Conservation (phyloP, 2,113 vertebrate genomes). For the Maccullochella peelii region DNA sequence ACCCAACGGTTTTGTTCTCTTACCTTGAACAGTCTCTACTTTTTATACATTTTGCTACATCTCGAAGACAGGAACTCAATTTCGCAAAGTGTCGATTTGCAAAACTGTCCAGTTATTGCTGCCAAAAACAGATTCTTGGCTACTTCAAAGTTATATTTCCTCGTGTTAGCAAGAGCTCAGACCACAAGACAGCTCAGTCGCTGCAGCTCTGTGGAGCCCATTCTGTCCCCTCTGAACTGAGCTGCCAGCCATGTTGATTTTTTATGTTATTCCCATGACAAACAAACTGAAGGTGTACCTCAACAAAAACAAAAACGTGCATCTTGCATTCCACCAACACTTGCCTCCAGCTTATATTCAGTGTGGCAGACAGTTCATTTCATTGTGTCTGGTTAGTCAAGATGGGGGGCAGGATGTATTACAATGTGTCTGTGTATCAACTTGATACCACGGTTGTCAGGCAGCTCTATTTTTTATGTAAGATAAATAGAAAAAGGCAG, state of each 20-base stretch:
- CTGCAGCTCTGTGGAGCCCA: constrained; percentile 12
- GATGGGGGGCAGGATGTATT: background rate
- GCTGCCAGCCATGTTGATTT: constrained; percentile 36
- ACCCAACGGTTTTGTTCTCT: background rate
- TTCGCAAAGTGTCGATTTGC: background rate
- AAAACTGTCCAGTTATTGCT: background rate
- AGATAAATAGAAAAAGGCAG: background rate
- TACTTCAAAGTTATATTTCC: constrained; percentile 16
- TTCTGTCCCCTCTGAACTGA: constrained; percentile 14
- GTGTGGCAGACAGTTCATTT: constrained; percentile 39
- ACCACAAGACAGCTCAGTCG: background rate
- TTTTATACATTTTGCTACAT: background rate
- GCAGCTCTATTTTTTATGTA: background rate
- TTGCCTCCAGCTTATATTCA: background rate
- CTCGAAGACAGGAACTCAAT: background rate
- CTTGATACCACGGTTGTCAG: background rate
- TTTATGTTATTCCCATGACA: constrained; percentile 18
- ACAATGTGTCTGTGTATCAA: background rate
- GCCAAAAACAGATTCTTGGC: constrained; percentile 42
- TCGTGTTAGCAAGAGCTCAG: background rate
- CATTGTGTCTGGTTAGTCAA: constrained; percentile 50
- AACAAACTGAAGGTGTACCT: constrained; percentile 1
- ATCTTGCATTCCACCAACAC: background rate
- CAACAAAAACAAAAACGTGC: constrained; percentile 17
- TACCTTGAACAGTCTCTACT: background rate